phyloP scores from a whole-genome alignment of 1,140 invertebrate genomes.

The Drosophila tani region DNA sequence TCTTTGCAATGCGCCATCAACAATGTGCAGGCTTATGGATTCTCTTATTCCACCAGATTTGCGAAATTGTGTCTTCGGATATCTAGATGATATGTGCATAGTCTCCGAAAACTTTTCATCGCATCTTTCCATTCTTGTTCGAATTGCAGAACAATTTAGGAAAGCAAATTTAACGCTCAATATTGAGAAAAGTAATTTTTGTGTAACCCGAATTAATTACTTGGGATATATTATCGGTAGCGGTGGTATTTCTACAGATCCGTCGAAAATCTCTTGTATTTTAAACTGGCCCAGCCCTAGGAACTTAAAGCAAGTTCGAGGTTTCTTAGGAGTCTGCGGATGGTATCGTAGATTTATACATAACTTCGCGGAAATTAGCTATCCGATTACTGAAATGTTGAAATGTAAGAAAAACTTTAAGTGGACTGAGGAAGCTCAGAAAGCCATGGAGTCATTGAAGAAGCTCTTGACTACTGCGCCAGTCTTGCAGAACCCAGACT shows the following conservation, averaged over 20 bases:
- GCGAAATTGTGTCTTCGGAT: slow-evolving; percentile 29
- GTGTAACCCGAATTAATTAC: neutral
- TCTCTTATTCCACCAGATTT: slow-evolving; percentile 54
- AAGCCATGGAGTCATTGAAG: slow-evolving; percentile 1
- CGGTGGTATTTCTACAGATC: slow-evolving; percentile 10
- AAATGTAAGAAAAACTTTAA: slow-evolving; percentile 6
- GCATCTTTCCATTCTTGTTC: too few relatives aligned
- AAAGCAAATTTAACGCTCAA: slow-evolving; percentile 5
- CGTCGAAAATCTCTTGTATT: slow-evolving; percentile 8
- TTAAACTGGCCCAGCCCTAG: slow-evolving; percentile 14
- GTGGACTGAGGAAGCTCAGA: slow-evolving; percentile 7
- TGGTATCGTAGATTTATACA: slow-evolving; percentile 16
- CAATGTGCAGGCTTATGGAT: slow-evolving; percentile 39
- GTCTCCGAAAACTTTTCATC: too few relatives aligned
- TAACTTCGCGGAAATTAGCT: slow-evolving; percentile 2
- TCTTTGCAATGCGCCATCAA: slow-evolving; percentile 2
- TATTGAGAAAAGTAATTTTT: slow-evolving; percentile 3
- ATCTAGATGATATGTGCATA: too few relatives aligned
- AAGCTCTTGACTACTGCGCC: too few relatives aligned
- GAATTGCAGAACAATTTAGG: slow-evolving; percentile 8
- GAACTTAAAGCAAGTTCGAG: slow-evolving; percentile 19
- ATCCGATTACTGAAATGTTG: slow-evolving; percentile 4
- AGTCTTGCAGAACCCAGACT: slow-evolving; percentile 8
- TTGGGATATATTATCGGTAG: slow-evolving; percentile 1
- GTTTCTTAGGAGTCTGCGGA: slow-evolving; percentile 9